Percentiles rank a stretch among this genome's conserved stretches.
phyloP scores from a whole-genome alignment of 1,140 invertebrate species.

The Ceratoteleas bidentatus region DNA sequence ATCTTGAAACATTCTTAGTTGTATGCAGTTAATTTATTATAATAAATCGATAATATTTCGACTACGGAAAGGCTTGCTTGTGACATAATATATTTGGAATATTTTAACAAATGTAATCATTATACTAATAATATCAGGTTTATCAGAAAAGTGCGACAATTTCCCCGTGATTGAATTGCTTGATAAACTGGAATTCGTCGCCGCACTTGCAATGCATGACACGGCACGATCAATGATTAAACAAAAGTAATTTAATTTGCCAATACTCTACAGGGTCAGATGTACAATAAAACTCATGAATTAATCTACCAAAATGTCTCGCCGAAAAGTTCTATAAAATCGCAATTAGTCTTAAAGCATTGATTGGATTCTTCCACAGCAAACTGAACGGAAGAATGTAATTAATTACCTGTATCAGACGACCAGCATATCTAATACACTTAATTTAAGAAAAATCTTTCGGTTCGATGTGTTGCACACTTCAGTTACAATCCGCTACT shows the following conservation, averaged over 20 bases:
- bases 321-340: conserved; percentile 53
- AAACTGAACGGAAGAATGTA: conserved; percentile 24
- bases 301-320: conserved; percentile 40
- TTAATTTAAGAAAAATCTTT: conserved; percentile 55
- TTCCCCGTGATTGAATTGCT: neutral
- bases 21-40: no score
- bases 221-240: conserved; percentile 16
- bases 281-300: conserved; percentile 41
- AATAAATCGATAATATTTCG: no score
- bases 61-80: no score
- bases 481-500: conserved; percentile 17
- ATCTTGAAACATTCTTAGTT: no score
- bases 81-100: no score
- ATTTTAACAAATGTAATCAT: no score
- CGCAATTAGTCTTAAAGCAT: conserved; percentile 53
- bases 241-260: conserved; percentile 42
- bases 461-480: conserved; percentile 29
- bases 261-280: conserved; percentile 13
- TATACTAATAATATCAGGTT: neutral
- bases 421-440: conserved; percentile 56
- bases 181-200: conserved; percentile 4
- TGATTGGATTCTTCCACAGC: conserved; percentile 56
- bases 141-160: neutral
- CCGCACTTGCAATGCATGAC: neutral
- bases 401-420: conserved; percentile 39